Evolutionary conservation across 2,888 invertebrate species (phyloP), one percentile per base, ranked within the genome.

Genomic region (Tillus elongatus): DNA sequence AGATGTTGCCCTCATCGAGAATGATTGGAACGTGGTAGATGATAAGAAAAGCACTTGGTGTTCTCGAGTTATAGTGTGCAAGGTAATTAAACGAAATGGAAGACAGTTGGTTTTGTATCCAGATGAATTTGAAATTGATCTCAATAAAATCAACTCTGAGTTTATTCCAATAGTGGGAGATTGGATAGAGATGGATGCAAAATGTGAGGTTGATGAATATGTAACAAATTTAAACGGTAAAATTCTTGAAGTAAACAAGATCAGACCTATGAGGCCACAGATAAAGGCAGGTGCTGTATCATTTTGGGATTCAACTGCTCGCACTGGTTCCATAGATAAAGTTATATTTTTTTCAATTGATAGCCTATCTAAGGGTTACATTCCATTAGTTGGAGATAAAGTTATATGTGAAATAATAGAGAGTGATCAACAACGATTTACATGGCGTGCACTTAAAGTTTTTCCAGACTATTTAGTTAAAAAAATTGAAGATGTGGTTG

Each of bases 81-180:
- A 67, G 55, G 68, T 73, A 4, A 52, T 50, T 13, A 53, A 47
- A 41, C 53, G 70, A 9, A 49, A 63, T 12, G 64, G 62, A 11
- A 53, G 72, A 46, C 44, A 54, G 11, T 47, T 69, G 9, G 49
- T 58, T 9, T 67, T 81, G 1, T 71, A 72, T 35, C 72, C 75
- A 8, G 68, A 64, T 48, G 67, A 74, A 37, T 53, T 79, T n/a
- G 67, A 61, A 36, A 66, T 83, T 33, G 70, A 73, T 53, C 63
- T 85, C 33, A 77, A 84, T 54, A 60, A 69, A 32, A 70, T 81
- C 1, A 63, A 68, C 45, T 71, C 76, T 2, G 73, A 73, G 34
- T 80, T 84, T 58, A 59, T 82, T 27, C 84, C 84, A 2, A 61
- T 76, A 11, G 65, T 72, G 43, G 85, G 85, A 2, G 86, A 86